Percentiles rank a stretch among this genome's conserved stretches.
Evolutionary conservation across 2,113 vertebrate genomes (phyloP).

Genomic region (Passer montanus): DNA sequence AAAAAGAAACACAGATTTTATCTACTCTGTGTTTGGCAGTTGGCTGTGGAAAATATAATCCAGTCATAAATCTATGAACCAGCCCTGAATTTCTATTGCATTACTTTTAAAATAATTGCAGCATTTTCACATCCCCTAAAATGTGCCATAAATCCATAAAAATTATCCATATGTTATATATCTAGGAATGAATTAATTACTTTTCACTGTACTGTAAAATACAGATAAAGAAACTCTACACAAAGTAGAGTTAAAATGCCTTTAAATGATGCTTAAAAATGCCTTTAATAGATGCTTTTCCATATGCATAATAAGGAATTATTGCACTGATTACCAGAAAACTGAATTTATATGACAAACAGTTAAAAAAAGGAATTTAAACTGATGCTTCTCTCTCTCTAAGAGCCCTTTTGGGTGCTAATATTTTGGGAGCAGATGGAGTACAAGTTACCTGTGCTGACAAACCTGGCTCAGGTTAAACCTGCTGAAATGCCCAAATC

Average conservation of each 20-base stretch:
- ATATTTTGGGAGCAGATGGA: neutral
- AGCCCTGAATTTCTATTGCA: neutral
- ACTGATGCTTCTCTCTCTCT: neutral
- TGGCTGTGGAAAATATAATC: constrained; percentile 50
- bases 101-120: constrained; percentile 56
- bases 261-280: constrained; percentile 47
- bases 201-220: constrained; percentile 42
- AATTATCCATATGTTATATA: constrained; percentile 48
- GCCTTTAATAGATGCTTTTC: constrained; percentile 14
- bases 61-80: constrained; percentile 16
- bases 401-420: neutral
- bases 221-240: constrained; percentile 51
- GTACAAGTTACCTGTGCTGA: neutral
- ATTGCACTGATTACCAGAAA: constrained; percentile 35
- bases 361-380: neutral
- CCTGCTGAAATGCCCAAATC: neutral
- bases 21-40: neutral
- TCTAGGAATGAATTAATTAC: constrained; percentile 52
- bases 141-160: constrained; percentile 34
- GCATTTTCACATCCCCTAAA: constrained; percentile 29
- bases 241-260: constrained; percentile 27
- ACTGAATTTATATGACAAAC: constrained; percentile 2
- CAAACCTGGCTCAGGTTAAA: too few relatives aligned
- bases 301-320: constrained; percentile 29
- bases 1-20: constrained; percentile 27